Conservation (phyloP, 2,113 vertebrate genomes). For the Mellivora capensis region DNA sequence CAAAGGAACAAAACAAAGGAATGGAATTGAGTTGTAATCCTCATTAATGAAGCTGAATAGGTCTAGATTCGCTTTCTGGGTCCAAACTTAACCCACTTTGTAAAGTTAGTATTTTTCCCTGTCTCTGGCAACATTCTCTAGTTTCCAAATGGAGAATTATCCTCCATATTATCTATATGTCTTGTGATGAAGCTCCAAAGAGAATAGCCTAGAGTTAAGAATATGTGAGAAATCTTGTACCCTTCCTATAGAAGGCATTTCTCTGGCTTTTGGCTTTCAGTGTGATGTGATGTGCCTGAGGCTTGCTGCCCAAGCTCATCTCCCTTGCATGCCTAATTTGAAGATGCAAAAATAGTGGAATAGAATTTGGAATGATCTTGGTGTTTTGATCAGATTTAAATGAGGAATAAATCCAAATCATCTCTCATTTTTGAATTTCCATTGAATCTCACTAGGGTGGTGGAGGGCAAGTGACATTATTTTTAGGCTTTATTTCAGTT, state of each 20-base stretch:
- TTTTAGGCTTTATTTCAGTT: slow-evolving; percentile 19
- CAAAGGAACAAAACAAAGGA: background rate
- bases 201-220: background rate
- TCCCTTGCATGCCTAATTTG: slow-evolving; percentile 1
- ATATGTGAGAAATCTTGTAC: background rate
- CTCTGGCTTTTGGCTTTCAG: background rate
- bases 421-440: slow-evolving; percentile 36
- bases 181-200: background rate
- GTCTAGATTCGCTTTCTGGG: background rate
- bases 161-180: background rate
- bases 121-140: background rate
- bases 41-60: background rate
- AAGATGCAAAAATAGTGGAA: slow-evolving; percentile 45
- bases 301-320: slow-evolving; percentile 35
- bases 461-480: background rate
- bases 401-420: slow-evolving; percentile 27
- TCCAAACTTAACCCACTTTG: background rate
- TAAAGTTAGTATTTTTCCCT: background rate
- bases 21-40: background rate
- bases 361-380: slow-evolving; percentile 40
- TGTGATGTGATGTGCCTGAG: background rate
- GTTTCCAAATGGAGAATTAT: background rate
- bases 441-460: background rate
- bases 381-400: slow-evolving; percentile 47
- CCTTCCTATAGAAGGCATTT: background rate